These are phyloP conservation scores for Laterallus jamaicensis DNA, from an alignment of 2,113 vertebrate species.

Conservation along the genomic window DNA sequence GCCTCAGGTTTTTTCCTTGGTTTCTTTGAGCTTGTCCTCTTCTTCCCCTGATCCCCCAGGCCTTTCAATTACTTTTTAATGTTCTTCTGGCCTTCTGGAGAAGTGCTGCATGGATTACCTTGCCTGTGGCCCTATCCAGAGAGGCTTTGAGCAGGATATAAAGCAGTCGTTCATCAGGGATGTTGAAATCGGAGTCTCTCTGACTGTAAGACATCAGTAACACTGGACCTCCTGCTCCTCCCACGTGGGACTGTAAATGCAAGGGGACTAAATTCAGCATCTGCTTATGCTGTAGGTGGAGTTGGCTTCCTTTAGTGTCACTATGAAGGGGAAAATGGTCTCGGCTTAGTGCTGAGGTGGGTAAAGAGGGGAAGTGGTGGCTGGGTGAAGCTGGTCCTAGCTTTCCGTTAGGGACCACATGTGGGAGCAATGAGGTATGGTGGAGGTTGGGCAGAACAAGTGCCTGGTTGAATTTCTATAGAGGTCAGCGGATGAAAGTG, in stretches of 20 bases:
- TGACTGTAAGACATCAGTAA: background rate
- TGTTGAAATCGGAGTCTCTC: background rate
- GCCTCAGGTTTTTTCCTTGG: constrained; percentile 23
- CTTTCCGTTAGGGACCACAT: background rate
- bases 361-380: background rate
- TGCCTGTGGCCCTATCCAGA: constrained; percentile 27
- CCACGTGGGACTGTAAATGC: background rate
- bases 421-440: background rate
- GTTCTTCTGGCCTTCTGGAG: constrained; percentile 35
- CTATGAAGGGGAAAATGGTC: background rate
- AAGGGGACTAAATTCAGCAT: background rate
- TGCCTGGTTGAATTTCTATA: background rate
- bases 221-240: background rate
- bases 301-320: background rate
- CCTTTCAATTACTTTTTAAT: constrained; percentile 49
- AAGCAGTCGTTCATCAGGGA: background rate
- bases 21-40: constrained; percentile 33
- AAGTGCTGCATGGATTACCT: background rate
- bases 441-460: background rate
- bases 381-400: background rate
- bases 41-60: constrained; percentile 5
- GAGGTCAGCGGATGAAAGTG: background rate
- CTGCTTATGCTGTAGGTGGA: background rate
- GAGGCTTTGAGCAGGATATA: background rate
- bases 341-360: background rate